These are phyloP conservation scores for Ochotona curzoniae DNA, from an alignment of 2,113 vertebrate species.

Conservation along the genomic window DNA sequence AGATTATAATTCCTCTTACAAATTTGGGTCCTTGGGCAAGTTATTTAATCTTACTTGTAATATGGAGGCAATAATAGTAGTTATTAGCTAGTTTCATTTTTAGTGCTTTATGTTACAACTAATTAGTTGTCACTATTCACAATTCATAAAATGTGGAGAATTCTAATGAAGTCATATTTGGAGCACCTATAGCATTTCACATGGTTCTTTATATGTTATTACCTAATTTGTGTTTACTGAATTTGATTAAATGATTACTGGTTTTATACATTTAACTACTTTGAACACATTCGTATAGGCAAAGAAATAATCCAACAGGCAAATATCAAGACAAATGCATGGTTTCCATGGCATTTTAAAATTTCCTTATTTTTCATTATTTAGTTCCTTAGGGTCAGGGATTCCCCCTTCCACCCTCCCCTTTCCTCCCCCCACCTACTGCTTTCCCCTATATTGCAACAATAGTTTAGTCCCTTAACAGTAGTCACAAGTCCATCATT, in stretches of 20 bases:
- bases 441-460: too few relatives aligned
- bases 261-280: constrained; percentile 25
- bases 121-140: constrained; percentile 14
- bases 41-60: background rate
- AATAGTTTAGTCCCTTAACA: too few relatives aligned
- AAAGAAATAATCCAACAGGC: background rate
- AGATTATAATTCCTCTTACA: background rate
- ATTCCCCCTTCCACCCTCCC: too few relatives aligned
- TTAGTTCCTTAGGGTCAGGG: too few relatives aligned
- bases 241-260: constrained; percentile 26
- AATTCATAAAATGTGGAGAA: constrained; percentile 9
- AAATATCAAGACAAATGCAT: background rate
- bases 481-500: too few relatives aligned
- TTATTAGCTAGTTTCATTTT: background rate
- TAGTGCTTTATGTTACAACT: background rate
- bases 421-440: too few relatives aligned
- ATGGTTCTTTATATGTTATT: constrained; percentile 27
- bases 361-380: too few relatives aligned
- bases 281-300: background rate
- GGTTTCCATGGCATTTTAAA: background rate
- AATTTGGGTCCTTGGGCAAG: constrained; percentile 14
- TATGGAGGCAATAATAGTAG: background rate
- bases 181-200: background rate
- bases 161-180: constrained; percentile 27
- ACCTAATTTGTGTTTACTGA: background rate